Evolutionary conservation across 2,888 invertebrate species (phyloP).

Genomic region (Pardosa pseudoannulata): DNA sequence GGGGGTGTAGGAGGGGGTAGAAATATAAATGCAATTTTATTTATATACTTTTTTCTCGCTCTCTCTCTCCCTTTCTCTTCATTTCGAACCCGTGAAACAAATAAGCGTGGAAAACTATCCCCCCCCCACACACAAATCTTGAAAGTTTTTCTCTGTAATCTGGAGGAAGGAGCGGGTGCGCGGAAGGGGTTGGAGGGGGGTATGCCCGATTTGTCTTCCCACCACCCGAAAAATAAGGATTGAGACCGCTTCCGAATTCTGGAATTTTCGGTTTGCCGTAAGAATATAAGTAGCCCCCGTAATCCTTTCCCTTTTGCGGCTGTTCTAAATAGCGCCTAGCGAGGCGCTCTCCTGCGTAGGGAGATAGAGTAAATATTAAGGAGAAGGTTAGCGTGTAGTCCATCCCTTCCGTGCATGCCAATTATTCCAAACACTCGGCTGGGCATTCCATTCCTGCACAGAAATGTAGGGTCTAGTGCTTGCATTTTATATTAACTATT

Average conservation of each 20-base stretch:
- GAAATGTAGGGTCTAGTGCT: too few relatives aligned
- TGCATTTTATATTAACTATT: too few relatives aligned
- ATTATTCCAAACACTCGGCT: too few relatives aligned
- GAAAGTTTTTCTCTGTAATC: constrained; percentile 60
- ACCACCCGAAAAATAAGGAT: constrained; percentile 31
- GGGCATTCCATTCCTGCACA: too few relatives aligned
- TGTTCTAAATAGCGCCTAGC: too few relatives aligned
- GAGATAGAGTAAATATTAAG: too few relatives aligned
- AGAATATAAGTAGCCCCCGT: constrained; percentile 41
- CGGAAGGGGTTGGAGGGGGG: too few relatives aligned
- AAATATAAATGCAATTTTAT: constrained; percentile 6
- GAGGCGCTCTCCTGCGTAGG: too few relatives aligned
- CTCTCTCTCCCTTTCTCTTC: too few relatives aligned
- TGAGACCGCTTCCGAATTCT: constrained; percentile 32
- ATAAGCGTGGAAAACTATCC: constrained; percentile 32
- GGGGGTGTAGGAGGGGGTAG: too few relatives aligned
- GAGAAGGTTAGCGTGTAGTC: constrained; percentile 8
- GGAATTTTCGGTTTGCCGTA: constrained; percentile 25
- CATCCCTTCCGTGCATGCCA: not conserved
- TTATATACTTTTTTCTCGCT: not conserved
- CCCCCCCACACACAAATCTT: constrained; percentile 35
- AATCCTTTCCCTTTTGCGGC: constrained; percentile 29
- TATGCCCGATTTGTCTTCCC: constrained; percentile 54
- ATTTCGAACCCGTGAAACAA: constrained; percentile 33
- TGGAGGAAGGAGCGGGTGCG: too few relatives aligned